Evolutionary conservation across 2,113 vertebrate genomes (phyloP).

Genomic region (Craseonycteris thonglongyai): DNA sequence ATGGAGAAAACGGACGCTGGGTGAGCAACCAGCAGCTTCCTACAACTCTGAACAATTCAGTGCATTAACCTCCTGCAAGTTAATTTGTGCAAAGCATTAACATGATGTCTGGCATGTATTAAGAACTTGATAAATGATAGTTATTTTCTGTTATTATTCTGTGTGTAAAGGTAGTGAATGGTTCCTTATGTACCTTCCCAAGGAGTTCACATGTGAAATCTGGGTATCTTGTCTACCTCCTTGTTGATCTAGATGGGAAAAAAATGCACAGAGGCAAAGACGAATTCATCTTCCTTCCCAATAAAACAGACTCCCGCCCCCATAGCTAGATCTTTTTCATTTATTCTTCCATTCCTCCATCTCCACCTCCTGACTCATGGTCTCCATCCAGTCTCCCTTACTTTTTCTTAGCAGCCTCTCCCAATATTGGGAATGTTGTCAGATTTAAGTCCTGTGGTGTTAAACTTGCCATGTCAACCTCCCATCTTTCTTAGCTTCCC

Average conservation of each 20-base stretch:
- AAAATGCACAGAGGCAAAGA: conserved; percentile 45
- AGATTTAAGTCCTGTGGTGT: rapidly evolving
- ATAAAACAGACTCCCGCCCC: neutral
- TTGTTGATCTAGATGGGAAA: conserved; percentile 48
- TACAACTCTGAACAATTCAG: neutral
- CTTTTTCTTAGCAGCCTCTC: neutral
- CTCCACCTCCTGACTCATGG: neutral
- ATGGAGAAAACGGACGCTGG: rapidly evolving
- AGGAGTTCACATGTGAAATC: neutral
- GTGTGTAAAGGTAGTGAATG: neutral
- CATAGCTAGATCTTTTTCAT: conserved; percentile 13
- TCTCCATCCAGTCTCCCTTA: neutral
- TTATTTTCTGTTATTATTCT: neutral
- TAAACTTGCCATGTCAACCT: rapidly evolving
- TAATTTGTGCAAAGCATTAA: neutral
- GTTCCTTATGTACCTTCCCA: neutral
- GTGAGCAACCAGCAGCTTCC: neutral
- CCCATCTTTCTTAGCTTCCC: neutral
- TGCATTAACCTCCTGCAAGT: neutral
- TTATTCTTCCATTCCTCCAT: neutral
- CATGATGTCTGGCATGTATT: neutral
- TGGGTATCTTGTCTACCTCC: neutral
- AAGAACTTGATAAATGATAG: neutral
- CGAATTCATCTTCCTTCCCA: conserved; percentile 56
- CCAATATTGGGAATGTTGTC: neutral